These are phyloP conservation scores for Chelonus formosanus DNA, from an alignment of 2,888 invertebrate genomes.

Conservation along the genomic window DNA sequence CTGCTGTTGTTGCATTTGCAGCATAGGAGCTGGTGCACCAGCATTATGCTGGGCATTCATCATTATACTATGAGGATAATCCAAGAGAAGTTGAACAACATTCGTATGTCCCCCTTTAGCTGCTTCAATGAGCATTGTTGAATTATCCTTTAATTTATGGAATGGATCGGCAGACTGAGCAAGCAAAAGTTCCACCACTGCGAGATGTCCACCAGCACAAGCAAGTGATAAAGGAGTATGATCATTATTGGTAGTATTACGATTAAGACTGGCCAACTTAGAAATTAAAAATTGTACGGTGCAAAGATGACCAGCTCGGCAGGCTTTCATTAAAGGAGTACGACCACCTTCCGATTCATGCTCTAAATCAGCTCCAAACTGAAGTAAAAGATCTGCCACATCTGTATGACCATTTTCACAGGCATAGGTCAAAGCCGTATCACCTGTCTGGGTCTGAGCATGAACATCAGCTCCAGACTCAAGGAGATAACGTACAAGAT, in stretches of 20 bases:
- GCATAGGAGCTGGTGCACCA: slow-evolving; percentile 51
- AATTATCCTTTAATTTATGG: slow-evolving; percentile 97
- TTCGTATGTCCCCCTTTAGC: slow-evolving; percentile 97
- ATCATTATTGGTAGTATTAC: slow-evolving; percentile 92
- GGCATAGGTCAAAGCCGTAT: slow-evolving; percentile 96
- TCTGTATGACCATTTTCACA: slow-evolving; percentile 99
- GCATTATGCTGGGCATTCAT: slow-evolving; percentile 68
- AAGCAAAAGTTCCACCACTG: slow-evolving; percentile 91
- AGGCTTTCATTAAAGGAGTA: slow-evolving; percentile 98
- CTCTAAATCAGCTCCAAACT: slow-evolving; percentile 91
- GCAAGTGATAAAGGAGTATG: slow-evolving; percentile 96
- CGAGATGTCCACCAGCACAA: slow-evolving; percentile 94
- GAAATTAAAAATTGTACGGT: slow-evolving; percentile 95
- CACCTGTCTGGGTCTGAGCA: slow-evolving; percentile 93
- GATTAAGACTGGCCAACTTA: slow-evolving; percentile 86
- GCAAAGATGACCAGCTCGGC: slow-evolving; percentile 93
- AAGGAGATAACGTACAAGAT: slow-evolving; percentile 87
- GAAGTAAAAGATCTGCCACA: slow-evolving; percentile 90
- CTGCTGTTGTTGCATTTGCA: slow-evolving; percentile 53
- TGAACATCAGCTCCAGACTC: slow-evolving; percentile 89
- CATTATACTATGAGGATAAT: slow-evolving; percentile 89
- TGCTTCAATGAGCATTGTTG: slow-evolving; percentile 98
- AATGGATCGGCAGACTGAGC: slow-evolving; percentile 93
- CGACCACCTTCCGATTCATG: slow-evolving; percentile 97
- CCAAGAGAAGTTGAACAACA: slow-evolving; percentile 93